Conservation (phyloP, 2,113 vertebrate genomes). For the Dolichotis patagonum region DNA sequence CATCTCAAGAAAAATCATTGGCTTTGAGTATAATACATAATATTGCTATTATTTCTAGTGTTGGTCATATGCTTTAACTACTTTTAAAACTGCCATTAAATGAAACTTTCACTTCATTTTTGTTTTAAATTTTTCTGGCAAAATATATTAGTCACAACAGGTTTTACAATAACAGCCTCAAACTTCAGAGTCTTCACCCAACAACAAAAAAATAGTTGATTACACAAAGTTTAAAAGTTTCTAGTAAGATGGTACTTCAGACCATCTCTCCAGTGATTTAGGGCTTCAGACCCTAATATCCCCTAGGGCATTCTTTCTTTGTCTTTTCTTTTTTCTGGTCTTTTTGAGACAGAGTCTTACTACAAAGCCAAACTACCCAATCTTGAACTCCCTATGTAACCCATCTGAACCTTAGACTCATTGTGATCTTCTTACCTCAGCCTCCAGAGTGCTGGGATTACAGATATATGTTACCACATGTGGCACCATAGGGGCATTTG, state of each 20-base stretch:
- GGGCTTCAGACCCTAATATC: not conserved
- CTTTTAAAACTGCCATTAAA: slow-evolving; percentile 15
- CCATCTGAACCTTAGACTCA: not conserved
- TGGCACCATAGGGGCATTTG: not conserved
- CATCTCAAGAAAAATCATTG: not conserved
- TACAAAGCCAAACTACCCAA: not conserved
- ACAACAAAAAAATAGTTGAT: not conserved
- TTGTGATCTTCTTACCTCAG: not conserved
- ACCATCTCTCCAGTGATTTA: not conserved
- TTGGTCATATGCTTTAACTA: slow-evolving; percentile 24
- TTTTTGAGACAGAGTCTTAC: not conserved
- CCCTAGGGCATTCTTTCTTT: not conserved
- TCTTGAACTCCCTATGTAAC: not conserved
- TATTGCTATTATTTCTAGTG: slow-evolving; percentile 13
- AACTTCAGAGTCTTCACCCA: not conserved
- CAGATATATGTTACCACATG: not conserved
- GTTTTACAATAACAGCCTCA: not conserved
- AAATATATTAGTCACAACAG: not conserved
- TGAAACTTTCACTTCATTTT: slow-evolving; percentile 10
- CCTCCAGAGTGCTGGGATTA: not conserved
- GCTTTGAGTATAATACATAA: not conserved
- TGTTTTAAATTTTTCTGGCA: slow-evolving; percentile 34
- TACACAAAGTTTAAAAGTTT: not conserved
- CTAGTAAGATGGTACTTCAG: not conserved
- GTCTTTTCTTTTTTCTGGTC: not conserved